Evolutionary conservation across 2,113 vertebrate species (phyloP).

Genomic region (Scartelaos histophorus): DNA sequence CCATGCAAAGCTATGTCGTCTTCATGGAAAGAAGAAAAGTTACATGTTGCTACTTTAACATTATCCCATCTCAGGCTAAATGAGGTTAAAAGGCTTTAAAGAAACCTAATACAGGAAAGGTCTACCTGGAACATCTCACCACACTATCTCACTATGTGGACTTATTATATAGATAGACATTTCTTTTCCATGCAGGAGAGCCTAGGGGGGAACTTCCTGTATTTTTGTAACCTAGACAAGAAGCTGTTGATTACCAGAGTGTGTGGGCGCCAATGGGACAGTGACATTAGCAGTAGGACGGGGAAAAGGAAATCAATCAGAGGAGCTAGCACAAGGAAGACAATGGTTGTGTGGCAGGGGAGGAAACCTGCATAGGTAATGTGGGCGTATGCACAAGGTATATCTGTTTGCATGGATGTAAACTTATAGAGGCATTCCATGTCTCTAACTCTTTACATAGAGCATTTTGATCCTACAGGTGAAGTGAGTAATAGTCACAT

Average conservation of each 20-base stretch:
- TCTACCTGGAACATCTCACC: background rate
- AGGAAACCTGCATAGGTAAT: constrained; percentile 61
- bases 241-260: constrained; percentile 65
- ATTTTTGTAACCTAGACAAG: constrained; percentile 69
- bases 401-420: constrained; percentile 40
- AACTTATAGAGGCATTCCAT: constrained; percentile 15
- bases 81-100: no score
- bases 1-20: no score
- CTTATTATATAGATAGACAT: constrained; percentile 31
- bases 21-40: no score
- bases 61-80: no score
- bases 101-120: no score
- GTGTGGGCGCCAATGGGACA: constrained; percentile 65
- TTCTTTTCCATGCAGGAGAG: constrained; percentile 54
- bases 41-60: no score
- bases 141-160: constrained; percentile 25
- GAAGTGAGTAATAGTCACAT: background rate
- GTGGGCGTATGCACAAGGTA: constrained; percentile 44
- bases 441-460: constrained; percentile 14
- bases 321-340: constrained; percentile 43
- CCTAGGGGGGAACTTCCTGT: constrained; percentile 63
- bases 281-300: constrained; percentile 69
- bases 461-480: background rate
- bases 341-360: constrained; percentile 54
- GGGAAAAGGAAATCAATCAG: constrained; percentile 75